Evolutionary conservation across 2,113 vertebrate genomes (phyloP).

Genomic region (Mixornis gularis): DNA sequence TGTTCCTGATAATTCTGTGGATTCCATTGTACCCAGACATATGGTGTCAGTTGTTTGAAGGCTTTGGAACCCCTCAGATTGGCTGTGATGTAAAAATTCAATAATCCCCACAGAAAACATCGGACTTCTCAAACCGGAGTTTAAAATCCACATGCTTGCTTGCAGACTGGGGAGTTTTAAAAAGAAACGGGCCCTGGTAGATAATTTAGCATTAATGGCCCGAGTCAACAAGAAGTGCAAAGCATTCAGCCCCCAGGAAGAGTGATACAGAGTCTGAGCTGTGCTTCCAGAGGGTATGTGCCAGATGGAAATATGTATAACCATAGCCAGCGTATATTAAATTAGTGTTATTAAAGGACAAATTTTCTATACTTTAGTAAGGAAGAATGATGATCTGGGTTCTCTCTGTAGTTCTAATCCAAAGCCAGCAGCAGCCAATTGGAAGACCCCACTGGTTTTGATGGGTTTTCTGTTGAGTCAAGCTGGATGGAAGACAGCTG

Average conservation of each 20-base stretch:
- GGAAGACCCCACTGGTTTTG: not conserved
- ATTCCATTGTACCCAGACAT: conserved; percentile 41
- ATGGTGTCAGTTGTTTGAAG: conserved; percentile 50
- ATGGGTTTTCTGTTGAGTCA: not conserved
- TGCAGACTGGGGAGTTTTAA: conserved; percentile 49
- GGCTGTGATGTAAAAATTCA: conserved; percentile 38
- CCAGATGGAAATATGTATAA: conserved; percentile 27
- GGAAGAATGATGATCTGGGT: not conserved
- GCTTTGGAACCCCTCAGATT: conserved; percentile 8
- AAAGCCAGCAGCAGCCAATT: not conserved
- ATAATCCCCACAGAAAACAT: conserved; percentile 54
- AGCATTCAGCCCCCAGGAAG: not conserved
- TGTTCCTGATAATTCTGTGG: conserved; percentile 39
- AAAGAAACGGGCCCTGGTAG: conserved; percentile 48
- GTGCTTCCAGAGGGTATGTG: not conserved
- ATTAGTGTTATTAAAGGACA: not conserved
- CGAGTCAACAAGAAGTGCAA: conserved; percentile 43
- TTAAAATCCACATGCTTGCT: not conserved
- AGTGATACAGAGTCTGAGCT: not conserved
- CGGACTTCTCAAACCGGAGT: conserved; percentile 14
- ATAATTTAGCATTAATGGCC: conserved; percentile 51
- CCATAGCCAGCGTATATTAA: not conserved
- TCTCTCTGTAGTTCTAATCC: not conserved
- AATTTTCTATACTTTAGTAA: not conserved
- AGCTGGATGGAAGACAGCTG: not conserved